Evolutionary conservation across 1,140 invertebrate species (phyloP).

Genomic region (Lordiphosa stackelbergi): DNA sequence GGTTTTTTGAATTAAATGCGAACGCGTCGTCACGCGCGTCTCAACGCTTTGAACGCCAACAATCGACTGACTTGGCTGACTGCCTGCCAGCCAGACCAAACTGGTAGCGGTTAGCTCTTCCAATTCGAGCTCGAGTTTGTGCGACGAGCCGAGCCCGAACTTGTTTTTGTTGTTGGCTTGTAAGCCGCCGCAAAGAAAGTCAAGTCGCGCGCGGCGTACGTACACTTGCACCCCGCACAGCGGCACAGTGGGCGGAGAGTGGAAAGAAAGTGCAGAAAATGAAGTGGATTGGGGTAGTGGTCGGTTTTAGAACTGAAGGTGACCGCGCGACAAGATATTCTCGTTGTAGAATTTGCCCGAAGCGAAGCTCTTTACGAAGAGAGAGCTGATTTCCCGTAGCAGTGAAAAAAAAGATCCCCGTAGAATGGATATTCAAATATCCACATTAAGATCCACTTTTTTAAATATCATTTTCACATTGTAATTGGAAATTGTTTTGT

Average conservation of each 20-base stretch:
- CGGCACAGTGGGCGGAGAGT: background rate
- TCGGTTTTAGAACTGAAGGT: too few species aligned
- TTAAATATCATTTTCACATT: too few species aligned
- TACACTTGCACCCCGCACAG: constrained; percentile 14
- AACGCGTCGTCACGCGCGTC: constrained; percentile 47
- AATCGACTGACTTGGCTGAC: constrained; percentile 56
- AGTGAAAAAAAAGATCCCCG: too few species aligned
- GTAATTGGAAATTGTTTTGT: too few species aligned
- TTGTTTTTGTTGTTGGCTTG: constrained; percentile 27
- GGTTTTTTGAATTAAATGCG: constrained; percentile 11
- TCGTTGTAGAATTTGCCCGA: too few species aligned
- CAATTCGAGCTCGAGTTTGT: constrained; percentile 26
- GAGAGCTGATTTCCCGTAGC: too few species aligned
- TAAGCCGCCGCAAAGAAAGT: constrained; percentile 61
- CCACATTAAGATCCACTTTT: too few species aligned
- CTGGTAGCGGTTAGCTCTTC: constrained; percentile 16
- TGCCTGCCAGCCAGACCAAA: constrained; percentile 30
- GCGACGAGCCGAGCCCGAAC: constrained; percentile 44
- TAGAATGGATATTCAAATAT: too few species aligned
- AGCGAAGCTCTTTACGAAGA: too few species aligned
- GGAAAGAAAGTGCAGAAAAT: too few species aligned
- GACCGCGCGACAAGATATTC: too few species aligned
- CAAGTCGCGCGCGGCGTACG: constrained; percentile 59
- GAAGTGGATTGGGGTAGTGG: too few species aligned
- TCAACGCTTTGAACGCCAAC: constrained; percentile 62